phyloP scores from a whole-genome alignment of 2,888 invertebrate genomes.

The Cancer borealis region DNA sequence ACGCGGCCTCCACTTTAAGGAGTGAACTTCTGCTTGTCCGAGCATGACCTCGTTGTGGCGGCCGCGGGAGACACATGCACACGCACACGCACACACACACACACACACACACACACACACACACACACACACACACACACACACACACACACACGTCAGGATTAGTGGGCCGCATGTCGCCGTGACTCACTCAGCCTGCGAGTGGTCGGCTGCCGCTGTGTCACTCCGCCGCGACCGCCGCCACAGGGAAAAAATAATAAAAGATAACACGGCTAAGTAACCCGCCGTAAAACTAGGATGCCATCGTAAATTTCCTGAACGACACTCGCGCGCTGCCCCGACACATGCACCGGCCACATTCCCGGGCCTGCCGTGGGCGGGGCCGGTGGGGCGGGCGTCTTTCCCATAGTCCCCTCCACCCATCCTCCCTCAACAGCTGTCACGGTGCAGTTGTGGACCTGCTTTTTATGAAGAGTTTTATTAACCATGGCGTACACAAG shows the following conservation, averaged over 20 bases:
- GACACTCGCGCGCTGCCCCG: slow-evolving; percentile 13
- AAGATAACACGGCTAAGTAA: slow-evolving; percentile 34
- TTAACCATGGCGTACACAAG: background rate
- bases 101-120: slow-evolving; percentile 1
- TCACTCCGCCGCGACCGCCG: background rate
- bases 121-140: slow-evolving; percentile 32
- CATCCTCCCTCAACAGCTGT: background rate
- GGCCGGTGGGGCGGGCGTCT: background rate
- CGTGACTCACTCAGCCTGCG: background rate
- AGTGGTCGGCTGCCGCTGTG: background rate
- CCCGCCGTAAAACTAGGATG: slow-evolving; percentile 24
- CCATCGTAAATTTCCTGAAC: slow-evolving; percentile 27
- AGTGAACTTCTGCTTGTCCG: background rate
- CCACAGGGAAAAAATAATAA: slow-evolving; percentile 16
- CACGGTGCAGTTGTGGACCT: background rate
- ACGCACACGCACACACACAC: too few species aligned
- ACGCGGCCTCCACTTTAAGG: background rate
- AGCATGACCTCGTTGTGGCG: background rate
- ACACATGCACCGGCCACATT: background rate
- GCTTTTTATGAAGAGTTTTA: slow-evolving; percentile 16
- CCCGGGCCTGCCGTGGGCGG: background rate
- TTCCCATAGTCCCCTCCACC: background rate
- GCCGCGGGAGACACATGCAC: background rate
- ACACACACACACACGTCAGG: slow-evolving; percentile 32
- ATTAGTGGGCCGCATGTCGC: background rate